Evolutionary conservation across 1,140 invertebrate species (phyloP), one percentile per base, ranked within the genome.

Genomic region (Frieseomelitta varia): DNA sequence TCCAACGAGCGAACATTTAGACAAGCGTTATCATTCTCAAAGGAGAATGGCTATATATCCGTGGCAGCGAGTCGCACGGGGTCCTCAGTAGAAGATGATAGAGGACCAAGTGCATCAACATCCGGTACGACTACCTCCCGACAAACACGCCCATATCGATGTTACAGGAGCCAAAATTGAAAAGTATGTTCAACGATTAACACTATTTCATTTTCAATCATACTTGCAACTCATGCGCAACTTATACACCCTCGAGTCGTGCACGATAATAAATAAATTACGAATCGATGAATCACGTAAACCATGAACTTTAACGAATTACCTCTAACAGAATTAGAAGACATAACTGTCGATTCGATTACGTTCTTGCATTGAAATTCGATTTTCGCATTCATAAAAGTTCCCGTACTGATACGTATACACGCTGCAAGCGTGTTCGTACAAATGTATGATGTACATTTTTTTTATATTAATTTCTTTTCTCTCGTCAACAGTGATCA

Each of bases 61-160:
- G 79, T 85, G 83, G 81, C 76, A 79, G 75, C 87, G 67, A 88
- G 75, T 75, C 53, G 87, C 85, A 86, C 79, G 72, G 75, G 80
- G 76, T 76, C 79, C 83, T 90, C 91, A 92, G 92, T 93, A 88
- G 90, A 92, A 92, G 86, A 93, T 93, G 92, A 91, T 92, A 89
- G 92, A 93, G 91, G 87, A 87, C 84, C 92, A 93, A 89, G 89
- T 86, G 85, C 85, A 89, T 84, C 90, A 88, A 89, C 89, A 89
- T 90, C 85, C 85, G 87, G 85, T 85, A 87, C 91, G 90, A 83
- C 87, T 89, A 83, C 86, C 87, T 67, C 87, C 81, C 56, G 87
- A 91, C 80, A 91, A 91, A 65, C 73, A 71, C 73, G 83, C 56
- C 80, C 86, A 74, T 76, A 73, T 79, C 77, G 84, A 74, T 87